Evolutionary conservation across 2,113 vertebrate genomes (phyloP).

Genomic region (Ammospiza caudacuta): DNA sequence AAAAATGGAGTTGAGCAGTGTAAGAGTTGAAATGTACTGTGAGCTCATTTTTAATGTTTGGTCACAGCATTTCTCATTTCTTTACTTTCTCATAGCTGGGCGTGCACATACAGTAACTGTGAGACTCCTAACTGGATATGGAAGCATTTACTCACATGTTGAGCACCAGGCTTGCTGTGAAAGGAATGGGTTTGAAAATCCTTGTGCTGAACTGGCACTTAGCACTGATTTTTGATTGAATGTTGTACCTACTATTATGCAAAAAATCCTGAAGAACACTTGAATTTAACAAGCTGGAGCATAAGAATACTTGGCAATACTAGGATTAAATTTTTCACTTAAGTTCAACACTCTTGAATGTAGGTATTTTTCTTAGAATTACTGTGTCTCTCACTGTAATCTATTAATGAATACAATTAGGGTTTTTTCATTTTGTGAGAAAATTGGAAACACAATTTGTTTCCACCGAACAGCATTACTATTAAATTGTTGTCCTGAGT

Average conservation of each 20-base stretch:
- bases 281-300: not conserved
- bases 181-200: not conserved
- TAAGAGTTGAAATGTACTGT: not conserved
- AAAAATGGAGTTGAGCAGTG: not conserved
- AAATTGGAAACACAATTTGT: conserved; percentile 9
- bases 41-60: not conserved
- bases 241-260: not conserved
- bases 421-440: not conserved
- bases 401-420: not conserved
- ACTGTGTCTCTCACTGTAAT: not conserved
- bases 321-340: not conserved
- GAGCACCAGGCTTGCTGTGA: not conserved
- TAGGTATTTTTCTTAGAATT: not conserved
- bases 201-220: not conserved
- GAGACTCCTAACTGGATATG: not conserved
- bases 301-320: not conserved
- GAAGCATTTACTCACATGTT: not conserved
- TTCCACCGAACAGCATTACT: not conserved
- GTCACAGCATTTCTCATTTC: not conserved
- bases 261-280: not conserved
- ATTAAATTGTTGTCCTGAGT: conserved; percentile 48
- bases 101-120: not conserved
- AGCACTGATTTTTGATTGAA: not conserved
- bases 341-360: not conserved
- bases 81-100: not conserved